Percentiles rank a stretch among this genome's conserved stretches.
These are phyloP conservation scores for Brachionus asplanchnoidis DNA, from an alignment of 1,140 invertebrate species.

Conservation along the genomic window DNA sequence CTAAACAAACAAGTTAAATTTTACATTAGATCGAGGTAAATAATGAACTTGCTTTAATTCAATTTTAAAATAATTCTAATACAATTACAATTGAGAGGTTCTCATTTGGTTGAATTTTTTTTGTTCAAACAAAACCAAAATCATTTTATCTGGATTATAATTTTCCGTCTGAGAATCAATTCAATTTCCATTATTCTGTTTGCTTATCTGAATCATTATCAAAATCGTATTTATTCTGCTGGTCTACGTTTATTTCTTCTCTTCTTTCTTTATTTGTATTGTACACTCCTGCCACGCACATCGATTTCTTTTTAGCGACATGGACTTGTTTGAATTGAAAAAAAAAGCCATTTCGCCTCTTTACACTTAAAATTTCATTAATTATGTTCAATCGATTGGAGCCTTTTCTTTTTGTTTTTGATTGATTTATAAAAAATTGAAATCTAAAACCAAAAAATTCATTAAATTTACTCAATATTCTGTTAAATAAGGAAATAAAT, in stretches of 20 bases:
- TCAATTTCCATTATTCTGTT: constrained; percentile 32
- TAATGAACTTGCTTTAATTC: not conserved
- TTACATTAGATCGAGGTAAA: constrained; percentile 3
- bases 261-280: not conserved
- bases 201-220: constrained; percentile 31
- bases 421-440: not conserved
- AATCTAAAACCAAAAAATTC: not conserved
- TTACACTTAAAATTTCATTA: constrained; percentile 4
- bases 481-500: not conserved
- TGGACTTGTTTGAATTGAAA: not conserved
- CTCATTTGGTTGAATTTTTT: not conserved
- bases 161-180: constrained; percentile 31
- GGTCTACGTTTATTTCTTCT: not conserved
- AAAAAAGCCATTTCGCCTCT: not conserved
- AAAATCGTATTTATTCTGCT: constrained; percentile 28
- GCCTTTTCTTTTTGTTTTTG: not conserved
- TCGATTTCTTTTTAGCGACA: not conserved
- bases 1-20: constrained; percentile 17
- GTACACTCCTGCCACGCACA: not conserved
- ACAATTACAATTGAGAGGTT: not conserved
- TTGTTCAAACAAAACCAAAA: not conserved
- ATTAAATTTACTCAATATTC: not conserved
- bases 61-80: not conserved
- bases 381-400: not conserved
- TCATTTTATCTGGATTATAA: constrained; percentile 30